Evolutionary conservation across 2,888 invertebrate genomes (phyloP).

Genomic region (Pandemis heparana): DNA sequence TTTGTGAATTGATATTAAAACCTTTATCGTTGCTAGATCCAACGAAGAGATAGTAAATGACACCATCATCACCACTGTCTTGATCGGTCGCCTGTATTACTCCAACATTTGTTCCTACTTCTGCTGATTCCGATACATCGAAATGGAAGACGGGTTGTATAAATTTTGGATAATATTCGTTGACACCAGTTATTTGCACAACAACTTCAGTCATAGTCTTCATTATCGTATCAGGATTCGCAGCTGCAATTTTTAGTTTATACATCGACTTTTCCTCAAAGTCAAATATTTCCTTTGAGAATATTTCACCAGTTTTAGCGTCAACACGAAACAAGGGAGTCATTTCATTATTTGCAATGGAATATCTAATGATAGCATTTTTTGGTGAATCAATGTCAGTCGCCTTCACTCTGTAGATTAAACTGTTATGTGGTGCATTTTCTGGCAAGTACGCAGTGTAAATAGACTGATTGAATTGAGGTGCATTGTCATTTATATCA

Average conservation of each 20-base stretch:
- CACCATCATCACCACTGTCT: slow-evolving; percentile 94
- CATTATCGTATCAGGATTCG: slow-evolving; percentile 95
- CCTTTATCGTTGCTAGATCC: slow-evolving; percentile 97
- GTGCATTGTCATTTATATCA: slow-evolving; percentile 97
- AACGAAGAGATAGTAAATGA: slow-evolving; percentile 96
- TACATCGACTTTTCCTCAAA: slow-evolving; percentile 94
- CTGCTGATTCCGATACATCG: slow-evolving; percentile 96
- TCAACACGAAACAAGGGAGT: slow-evolving; percentile 93
- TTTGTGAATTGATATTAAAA: slow-evolving; percentile 93
- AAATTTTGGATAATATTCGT: slow-evolving; percentile 95
- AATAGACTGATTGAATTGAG: slow-evolving; percentile 91
- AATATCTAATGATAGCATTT: slow-evolving; percentile 94
- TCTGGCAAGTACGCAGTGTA: slow-evolving; percentile 93
- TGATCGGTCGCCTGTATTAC: slow-evolving; percentile 95
- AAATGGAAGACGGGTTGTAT: slow-evolving; percentile 96
- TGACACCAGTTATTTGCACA: slow-evolving; percentile 93
- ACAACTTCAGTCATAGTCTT: slow-evolving; percentile 89
- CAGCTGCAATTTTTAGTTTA: slow-evolving; percentile 91
- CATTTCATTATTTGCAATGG: slow-evolving; percentile 91
- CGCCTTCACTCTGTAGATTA: slow-evolving; percentile 91
- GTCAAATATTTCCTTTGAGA: slow-evolving; percentile 92
- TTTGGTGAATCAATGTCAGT: slow-evolving; percentile 95
- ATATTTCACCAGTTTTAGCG: slow-evolving; percentile 90
- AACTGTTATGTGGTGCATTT: slow-evolving; percentile 91
- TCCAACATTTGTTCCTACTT: slow-evolving; percentile 94